A percentile compares a stretch with the other conserved stretches of the same genome.
These are phyloP conservation scores for Nothocercus julius DNA, from an alignment of 2,113 vertebrate genomes.

Conservation along the genomic window DNA sequence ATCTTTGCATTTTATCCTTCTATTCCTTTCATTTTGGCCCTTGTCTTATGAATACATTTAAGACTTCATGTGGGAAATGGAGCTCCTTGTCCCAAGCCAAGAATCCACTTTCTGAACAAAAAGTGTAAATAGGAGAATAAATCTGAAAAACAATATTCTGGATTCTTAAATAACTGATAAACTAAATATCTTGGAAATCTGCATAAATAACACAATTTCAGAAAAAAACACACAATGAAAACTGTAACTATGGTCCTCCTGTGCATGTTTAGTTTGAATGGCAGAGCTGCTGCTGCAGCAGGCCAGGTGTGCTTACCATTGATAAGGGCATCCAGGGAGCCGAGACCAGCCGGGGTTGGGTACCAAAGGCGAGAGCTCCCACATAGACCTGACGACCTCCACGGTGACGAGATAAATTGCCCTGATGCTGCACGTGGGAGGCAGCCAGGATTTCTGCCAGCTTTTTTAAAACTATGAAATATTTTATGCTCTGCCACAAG, in stretches of 20 bases:
- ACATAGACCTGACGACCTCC: rapidly evolving
- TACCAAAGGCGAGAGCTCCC: neutral
- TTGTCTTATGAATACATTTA: neutral
- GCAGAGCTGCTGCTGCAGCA: neutral
- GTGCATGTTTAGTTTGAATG: neutral
- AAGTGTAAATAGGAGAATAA: neutral
- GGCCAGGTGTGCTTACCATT: neutral
- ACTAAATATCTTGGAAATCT: neutral
- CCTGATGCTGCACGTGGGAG: rapidly evolving
- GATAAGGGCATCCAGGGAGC: neutral
- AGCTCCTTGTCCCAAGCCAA: neutral
- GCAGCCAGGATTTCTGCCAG: neutral
- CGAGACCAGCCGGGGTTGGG: neutral
- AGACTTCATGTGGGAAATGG: neutral
- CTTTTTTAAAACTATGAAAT: neutral
- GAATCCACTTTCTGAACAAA: neutral
- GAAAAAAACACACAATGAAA: neutral
- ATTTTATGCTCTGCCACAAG: neutral
- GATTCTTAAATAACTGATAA: neutral
- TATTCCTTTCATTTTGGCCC: neutral
- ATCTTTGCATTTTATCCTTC: neutral
- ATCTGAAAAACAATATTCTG: neutral
- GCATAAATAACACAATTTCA: neutral
- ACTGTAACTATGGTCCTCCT: neutral
- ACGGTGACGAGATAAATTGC: neutral